Evolutionary conservation across 2,113 vertebrate genomes (phyloP), one percentile per base, ranked within the genome.

Genomic region (Serinus canaria): DNA sequence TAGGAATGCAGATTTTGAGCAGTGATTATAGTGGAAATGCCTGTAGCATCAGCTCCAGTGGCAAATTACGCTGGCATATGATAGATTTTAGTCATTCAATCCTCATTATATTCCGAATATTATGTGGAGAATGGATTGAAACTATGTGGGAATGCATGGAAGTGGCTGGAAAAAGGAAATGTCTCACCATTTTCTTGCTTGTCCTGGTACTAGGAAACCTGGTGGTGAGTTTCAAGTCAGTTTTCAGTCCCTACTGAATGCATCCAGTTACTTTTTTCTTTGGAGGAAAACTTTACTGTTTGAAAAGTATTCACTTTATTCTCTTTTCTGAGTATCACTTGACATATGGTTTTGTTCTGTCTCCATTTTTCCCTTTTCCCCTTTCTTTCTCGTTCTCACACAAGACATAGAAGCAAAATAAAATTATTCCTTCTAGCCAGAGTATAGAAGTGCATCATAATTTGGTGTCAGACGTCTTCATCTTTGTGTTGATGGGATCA

Each of bases 71-170:
- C 35, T 98, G 98, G 98, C 98, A 98, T 73, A 98, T 98, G 98
- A 96, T 47, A 6, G 97, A 98, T 64, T 97, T 98, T 77, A 96
- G 68, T 50, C 98, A 98, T 83, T 98, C 98, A 33, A 79, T 98
- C 59, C 93, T 98, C 68, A 96, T 98, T 92, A 95, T 98, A 37
- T 98, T 98, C 92, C 97, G 98, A 59, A 98, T 98, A 92, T 96
- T 98, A 13, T 98, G 98, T 63, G 98, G 98, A 80, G 98, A 98
- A 69, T 98, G 98, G 98, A 98, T 98, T 18, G 97, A 98, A 70
- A 98, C 96, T 44, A 98, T 98, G 98, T 98, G 98, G 98, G 97
- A 96, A 24, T 98, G 98, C 24, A 98, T 98, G 98, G 63, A 93
- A 58, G 91, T 92, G n/a, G 83, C 83, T 11, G 20, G 63, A 15